Percentiles rank a stretch among this genome's conserved stretches.
Evolutionary conservation across 1,140 invertebrate species (phyloP).

Genomic region (Drosophila santomea): DNA sequence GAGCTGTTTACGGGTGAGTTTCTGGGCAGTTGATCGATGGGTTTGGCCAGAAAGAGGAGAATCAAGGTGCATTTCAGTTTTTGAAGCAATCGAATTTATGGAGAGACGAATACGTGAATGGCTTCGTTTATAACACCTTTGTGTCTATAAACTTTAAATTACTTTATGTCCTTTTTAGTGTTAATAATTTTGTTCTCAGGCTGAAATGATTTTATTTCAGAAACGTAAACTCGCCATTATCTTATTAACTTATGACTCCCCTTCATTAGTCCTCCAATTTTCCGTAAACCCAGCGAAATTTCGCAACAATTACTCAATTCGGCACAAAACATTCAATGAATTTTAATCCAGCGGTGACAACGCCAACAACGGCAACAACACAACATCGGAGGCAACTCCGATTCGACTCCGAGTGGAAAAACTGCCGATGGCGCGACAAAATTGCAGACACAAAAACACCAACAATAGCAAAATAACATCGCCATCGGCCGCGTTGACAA

Average conservation of each 20-base stretch:
- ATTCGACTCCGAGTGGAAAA: conserved; percentile 22
- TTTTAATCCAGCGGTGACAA: conserved; percentile 35
- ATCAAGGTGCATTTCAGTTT: background rate
- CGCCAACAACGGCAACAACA: conserved; percentile 1
- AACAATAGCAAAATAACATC: conserved; percentile 19
- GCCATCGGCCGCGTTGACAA: conserved; percentile 59
- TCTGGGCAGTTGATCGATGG: conserved; percentile 27
- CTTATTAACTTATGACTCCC: background rate
- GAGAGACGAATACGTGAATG: background rate
- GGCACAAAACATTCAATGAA: conserved; percentile 44
- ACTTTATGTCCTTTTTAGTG: no score
- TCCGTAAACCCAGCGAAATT: conserved; percentile 12
- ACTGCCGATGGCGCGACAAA: conserved; percentile 52
- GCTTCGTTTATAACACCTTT: no score
- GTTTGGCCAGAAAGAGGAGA: background rate
- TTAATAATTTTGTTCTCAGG: no score
- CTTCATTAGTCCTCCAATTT: background rate
- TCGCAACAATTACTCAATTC: conserved; percentile 50
- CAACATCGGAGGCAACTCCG: conserved; percentile 7
- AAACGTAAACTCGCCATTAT: background rate
- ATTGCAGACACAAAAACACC: conserved; percentile 52
- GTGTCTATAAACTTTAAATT: no score
- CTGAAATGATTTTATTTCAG: background rate
- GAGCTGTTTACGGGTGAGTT: background rate
- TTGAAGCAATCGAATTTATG: conserved; percentile 1